Evolutionary conservation across 1,140 invertebrate species (phyloP).

Genomic region (Calephelis virginiensis): DNA sequence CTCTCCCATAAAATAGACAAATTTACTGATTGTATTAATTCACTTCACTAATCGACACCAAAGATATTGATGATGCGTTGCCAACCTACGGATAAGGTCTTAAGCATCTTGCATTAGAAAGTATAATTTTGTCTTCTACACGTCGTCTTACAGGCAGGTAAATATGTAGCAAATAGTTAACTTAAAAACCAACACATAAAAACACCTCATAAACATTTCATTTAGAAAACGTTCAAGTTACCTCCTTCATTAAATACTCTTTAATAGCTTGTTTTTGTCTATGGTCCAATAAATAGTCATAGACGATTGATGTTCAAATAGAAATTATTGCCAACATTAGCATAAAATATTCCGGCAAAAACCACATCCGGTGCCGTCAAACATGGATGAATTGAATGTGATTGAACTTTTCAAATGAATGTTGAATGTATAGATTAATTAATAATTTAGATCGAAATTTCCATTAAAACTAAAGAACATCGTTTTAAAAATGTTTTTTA

Average conservation of each 20-base stretch:
- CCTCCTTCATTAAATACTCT: not conserved
- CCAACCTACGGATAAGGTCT: too few relatives aligned
- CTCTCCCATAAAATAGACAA: too few relatives aligned
- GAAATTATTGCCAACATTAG: constrained; percentile 13
- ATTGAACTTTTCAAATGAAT: constrained; percentile 13
- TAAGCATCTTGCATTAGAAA: too few relatives aligned
- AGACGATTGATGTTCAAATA: constrained; percentile 14
- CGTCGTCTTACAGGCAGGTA: too few relatives aligned
- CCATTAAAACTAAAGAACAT: too few relatives aligned
- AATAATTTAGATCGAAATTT: not conserved
- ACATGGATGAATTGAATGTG: constrained; percentile 10
- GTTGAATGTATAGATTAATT: constrained; percentile 2
- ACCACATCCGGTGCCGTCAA: constrained; percentile 14
- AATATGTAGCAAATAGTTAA: too few relatives aligned
- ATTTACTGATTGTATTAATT: too few relatives aligned
- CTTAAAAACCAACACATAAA: not conserved
- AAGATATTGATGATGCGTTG: too few relatives aligned
- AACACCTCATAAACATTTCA: not conserved
- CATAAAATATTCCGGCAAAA: constrained; percentile 17
- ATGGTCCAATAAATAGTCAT: constrained; percentile 13
- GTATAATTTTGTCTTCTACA: too few relatives aligned
- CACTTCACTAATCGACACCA: too few relatives aligned
- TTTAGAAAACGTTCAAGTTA: constrained; percentile 5
- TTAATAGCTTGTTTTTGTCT: not conserved
- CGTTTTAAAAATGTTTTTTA: too few relatives aligned